A percentile compares a stretch with the other conserved stretches of the same genome.
Conservation (phyloP, 1,140 invertebrate species). For the Aphis gossypii region DNA sequence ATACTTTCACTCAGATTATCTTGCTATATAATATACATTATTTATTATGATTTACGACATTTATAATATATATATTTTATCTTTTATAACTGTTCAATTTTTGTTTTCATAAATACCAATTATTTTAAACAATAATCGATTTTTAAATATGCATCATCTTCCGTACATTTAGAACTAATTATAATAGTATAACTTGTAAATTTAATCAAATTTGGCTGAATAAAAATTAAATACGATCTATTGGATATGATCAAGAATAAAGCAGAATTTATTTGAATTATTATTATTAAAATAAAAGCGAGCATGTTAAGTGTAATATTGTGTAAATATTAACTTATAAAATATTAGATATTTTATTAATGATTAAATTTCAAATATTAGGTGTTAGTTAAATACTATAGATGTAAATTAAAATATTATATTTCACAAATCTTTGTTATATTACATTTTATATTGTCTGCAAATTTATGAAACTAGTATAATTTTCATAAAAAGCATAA, state of each 20-base stretch:
- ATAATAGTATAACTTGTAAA: not conserved
- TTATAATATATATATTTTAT: not conserved
- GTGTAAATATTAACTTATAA: not conserved
- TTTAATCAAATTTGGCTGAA: not conserved
- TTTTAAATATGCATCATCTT: not conserved
- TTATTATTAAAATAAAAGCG: not conserved
- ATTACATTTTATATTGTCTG: not conserved
- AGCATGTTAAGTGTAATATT: not conserved
- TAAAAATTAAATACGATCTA: not conserved
- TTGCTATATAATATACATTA: not conserved
- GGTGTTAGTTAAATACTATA: not conserved
- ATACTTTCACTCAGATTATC: not conserved
- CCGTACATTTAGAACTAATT: not conserved
- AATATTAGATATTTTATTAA: not conserved
- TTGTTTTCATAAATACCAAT: not conserved
- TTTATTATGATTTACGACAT: not conserved
- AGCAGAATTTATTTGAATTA: not conserved
- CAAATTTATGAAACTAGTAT: slow-evolving; percentile 3
- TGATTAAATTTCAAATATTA: not conserved
- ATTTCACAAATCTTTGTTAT: not conserved
- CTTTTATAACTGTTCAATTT: not conserved
- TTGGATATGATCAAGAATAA: not conserved
- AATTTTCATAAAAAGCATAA: slow-evolving; percentile 35
- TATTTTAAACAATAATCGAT: not conserved
- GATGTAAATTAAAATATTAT: not conserved